Conservation (phyloP, 2,113 vertebrate genomes). For the Cranoglanis bouderius region DNA sequence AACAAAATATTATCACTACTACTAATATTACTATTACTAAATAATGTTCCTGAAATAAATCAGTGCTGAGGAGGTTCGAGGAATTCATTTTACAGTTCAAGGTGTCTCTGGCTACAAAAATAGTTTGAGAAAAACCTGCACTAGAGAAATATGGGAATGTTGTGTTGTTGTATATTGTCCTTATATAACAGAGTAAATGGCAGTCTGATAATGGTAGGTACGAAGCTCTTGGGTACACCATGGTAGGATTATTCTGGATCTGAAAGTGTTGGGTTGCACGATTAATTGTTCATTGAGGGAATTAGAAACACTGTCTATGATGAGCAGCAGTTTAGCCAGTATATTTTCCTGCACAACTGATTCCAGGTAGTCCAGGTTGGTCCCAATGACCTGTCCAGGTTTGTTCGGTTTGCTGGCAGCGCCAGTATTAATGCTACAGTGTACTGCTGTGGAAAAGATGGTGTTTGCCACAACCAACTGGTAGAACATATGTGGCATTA, state of each 20-base stretch:
- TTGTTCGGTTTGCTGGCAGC: neutral
- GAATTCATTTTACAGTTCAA: neutral
- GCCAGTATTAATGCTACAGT: neutral
- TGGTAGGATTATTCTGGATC: neutral
- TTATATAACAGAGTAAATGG: too few relatives aligned
- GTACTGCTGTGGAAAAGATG: neutral
- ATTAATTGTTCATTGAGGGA: neutral
- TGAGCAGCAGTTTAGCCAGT: neutral
- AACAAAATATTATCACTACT: too few relatives aligned
- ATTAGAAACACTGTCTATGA: neutral
- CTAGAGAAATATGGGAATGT: neutral
- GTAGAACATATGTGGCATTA: neutral
- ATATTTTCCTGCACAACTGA: neutral
- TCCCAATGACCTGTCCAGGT: neutral
- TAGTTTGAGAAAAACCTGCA: neutral
- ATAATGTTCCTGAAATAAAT: neutral
- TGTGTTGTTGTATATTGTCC: too few relatives aligned
- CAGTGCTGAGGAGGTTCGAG: neutral
- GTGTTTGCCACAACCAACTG: neutral
- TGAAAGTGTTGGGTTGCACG: neutral
- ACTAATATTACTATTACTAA: neutral
- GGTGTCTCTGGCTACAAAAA: neutral
- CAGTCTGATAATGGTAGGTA: neutral
- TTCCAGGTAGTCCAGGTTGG: neutral
- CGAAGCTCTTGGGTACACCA: neutral